A percentile compares a stretch with the other conserved stretches of the same genome.
phyloP scores from a whole-genome alignment of 2,888 invertebrate genomes.

The Lepas anatifera region DNA sequence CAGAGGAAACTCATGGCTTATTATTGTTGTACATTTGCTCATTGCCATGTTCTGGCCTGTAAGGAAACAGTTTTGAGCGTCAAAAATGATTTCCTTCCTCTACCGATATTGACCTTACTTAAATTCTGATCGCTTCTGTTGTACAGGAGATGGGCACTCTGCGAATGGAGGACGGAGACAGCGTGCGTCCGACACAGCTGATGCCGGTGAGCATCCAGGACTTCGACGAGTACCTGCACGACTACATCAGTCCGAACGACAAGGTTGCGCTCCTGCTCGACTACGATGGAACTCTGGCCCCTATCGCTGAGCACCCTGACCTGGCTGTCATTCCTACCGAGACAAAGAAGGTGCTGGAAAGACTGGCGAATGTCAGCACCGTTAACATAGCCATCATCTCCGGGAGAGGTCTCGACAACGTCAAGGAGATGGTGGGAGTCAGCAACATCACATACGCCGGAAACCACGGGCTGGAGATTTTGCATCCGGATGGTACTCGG shows the following conservation, averaged over 20 bases:
- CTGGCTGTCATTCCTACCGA: slow-evolving; percentile 34
- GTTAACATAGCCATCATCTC: slow-evolving; percentile 37
- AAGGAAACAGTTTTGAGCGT: too few relatives aligned
- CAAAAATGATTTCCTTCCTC: too few relatives aligned
- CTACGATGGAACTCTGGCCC: slow-evolving; percentile 38
- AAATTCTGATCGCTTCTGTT: slow-evolving; percentile 17
- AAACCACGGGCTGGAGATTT: slow-evolving; percentile 37
- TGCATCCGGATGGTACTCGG: slow-evolving; percentile 36
- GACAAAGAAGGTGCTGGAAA: slow-evolving; percentile 33
- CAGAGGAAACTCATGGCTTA: too few relatives aligned
- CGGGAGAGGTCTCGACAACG: slow-evolving; percentile 34
- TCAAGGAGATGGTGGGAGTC: slow-evolving; percentile 35
- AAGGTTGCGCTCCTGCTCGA: slow-evolving; percentile 35
- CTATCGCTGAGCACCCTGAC: slow-evolving; percentile 36
- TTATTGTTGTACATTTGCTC: too few relatives aligned
- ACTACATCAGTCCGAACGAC: slow-evolving; percentile 26
- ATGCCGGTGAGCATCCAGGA: slow-evolving; percentile 46
- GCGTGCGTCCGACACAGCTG: slow-evolving; percentile 70
- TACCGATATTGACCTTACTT: too few relatives aligned
- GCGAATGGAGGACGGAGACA: slow-evolving; percentile 38
- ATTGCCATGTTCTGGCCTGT: too few relatives aligned
- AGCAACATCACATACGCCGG: slow-evolving; percentile 37
- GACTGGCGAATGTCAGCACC: slow-evolving; percentile 34
- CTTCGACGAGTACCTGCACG: slow-evolving; percentile 32
- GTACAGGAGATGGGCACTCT: slow-evolving; percentile 9